Evolutionary conservation across 2,888 invertebrate species (phyloP).

Genomic region (Tetanocera ferruginea): DNA sequence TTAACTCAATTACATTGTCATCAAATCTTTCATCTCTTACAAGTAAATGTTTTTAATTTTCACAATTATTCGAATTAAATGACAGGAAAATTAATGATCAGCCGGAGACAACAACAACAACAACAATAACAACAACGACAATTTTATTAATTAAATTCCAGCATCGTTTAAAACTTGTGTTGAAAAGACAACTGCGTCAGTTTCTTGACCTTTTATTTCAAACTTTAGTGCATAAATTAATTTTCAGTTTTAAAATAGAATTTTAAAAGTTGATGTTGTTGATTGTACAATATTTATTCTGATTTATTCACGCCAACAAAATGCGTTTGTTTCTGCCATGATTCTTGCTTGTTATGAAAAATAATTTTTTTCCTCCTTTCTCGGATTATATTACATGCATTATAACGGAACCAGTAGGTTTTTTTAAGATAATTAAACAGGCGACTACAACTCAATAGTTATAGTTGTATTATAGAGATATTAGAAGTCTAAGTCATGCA

Average conservation of each 20-base stretch:
- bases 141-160: conserved; percentile 17
- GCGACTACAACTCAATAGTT: no score
- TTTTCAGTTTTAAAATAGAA: background rate
- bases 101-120: background rate
- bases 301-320: background rate
- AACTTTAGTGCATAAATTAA: background rate
- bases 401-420: no score
- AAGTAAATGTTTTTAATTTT: background rate
- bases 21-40: background rate
- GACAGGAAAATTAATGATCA: background rate
- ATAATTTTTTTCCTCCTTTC: no score
- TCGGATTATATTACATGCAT: no score
- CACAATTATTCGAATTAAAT: background rate
- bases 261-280: background rate
- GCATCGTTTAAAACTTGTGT: conserved; percentile 5
- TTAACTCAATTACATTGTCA: background rate
- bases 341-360: no score
- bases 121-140: background rate
- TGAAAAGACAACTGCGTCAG: conserved; percentile 16
- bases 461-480: no score
- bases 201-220: conserved; percentile 13
- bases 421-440: no score
- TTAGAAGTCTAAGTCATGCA: no score
- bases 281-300: background rate
- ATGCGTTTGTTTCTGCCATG: background rate